These are phyloP conservation scores for Manacus vitellinus DNA, from an alignment of 2,113 vertebrate species.

Conservation along the genomic window DNA sequence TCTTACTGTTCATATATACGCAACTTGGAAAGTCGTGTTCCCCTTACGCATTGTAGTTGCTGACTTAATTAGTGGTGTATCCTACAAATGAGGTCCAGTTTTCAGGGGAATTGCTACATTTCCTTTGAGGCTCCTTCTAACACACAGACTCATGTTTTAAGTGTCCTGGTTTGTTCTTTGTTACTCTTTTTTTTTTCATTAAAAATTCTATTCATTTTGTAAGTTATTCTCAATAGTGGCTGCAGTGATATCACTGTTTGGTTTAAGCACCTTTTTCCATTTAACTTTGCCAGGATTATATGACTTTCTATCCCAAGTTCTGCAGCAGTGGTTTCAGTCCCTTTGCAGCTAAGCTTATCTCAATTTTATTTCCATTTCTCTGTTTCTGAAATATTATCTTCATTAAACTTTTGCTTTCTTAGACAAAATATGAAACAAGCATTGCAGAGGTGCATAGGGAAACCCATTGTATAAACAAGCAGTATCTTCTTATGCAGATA, in stretches of 20 bases:
- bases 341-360: neutral
- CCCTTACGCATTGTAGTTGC: neutral
- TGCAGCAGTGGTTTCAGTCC: neutral
- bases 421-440: neutral
- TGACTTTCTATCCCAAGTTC: neutral
- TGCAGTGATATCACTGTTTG: neutral
- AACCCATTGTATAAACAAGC: neutral
- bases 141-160: neutral
- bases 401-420: neutral
- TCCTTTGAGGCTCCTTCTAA: neutral
- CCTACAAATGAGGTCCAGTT: neutral
- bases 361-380: neutral
- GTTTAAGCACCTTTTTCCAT: neutral
- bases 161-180: neutral
- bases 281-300: neutral
- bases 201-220: neutral
- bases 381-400: slow-evolving; percentile 2
- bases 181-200: neutral
- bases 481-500: neutral
- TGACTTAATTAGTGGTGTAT: slow-evolving; percentile 45
- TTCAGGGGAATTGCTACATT: neutral
- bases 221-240: neutral
- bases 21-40: neutral
- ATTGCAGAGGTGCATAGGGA: neutral
- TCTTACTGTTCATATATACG: slow-evolving; percentile 16